These are phyloP conservation scores for Helicolenus hilgendorfi DNA, from an alignment of 2,797 vertebrate species.

Conservation along the genomic window DNA sequence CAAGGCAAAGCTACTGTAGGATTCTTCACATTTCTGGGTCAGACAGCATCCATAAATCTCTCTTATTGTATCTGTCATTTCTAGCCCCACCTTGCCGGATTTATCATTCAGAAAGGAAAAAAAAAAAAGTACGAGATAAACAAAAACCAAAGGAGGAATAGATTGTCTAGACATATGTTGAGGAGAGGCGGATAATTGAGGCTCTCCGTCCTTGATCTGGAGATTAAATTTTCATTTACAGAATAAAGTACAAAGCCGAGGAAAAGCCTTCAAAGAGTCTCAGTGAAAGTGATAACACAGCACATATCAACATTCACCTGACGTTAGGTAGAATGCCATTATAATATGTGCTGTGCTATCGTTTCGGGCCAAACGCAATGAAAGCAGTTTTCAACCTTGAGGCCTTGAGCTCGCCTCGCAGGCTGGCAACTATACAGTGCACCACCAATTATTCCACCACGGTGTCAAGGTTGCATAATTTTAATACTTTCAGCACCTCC, in stretches of 20 bases:
- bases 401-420: slow-evolving; percentile 74
- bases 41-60: slow-evolving; percentile 75
- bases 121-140: slow-evolving; percentile 43
- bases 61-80: slow-evolving; percentile 76
- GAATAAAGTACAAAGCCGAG: slow-evolving; percentile 71
- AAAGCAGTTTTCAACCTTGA: slow-evolving; percentile 81
- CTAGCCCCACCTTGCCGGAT: slow-evolving; percentile 3
- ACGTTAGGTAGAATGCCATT: slow-evolving; percentile 80
- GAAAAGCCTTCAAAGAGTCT: slow-evolving; percentile 72
- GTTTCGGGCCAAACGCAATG: slow-evolving; percentile 76
- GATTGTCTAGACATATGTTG: slow-evolving; percentile 61
- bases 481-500: slow-evolving; percentile 36
- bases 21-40: slow-evolving; percentile 68
- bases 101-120: not conserved
- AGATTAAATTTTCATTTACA: slow-evolving; percentile 77
- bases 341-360: slow-evolving; percentile 85
- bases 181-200: slow-evolving; percentile 56
- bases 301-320: slow-evolving; percentile 84
- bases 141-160: slow-evolving; percentile 33
- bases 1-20: slow-evolving; percentile 18
- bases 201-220: slow-evolving; percentile 67
- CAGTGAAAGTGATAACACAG: slow-evolving; percentile 81
- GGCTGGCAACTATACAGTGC: slow-evolving; percentile 45
- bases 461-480: slow-evolving; percentile 67
- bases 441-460: slow-evolving; percentile 75